Conservation (phyloP, 2,113 vertebrate genomes). For the Proterorhinus semilunaris region DNA sequence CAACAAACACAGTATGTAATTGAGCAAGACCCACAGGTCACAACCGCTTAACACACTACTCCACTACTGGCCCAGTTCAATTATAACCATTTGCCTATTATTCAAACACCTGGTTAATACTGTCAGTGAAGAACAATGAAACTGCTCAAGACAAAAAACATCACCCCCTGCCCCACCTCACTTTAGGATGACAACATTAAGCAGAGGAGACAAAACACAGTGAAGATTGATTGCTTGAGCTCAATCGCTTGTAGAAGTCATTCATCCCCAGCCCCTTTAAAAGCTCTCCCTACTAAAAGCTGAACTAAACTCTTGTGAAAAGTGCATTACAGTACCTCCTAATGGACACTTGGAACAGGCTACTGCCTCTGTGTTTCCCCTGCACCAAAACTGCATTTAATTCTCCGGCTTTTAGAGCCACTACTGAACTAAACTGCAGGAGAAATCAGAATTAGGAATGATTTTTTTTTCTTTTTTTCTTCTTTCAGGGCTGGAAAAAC, state of each 20-base stretch:
- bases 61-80: too few species aligned
- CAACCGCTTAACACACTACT: too few species aligned
- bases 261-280: slow-evolving; percentile 24
- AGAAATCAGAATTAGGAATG: background rate
- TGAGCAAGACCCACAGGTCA: too few species aligned
- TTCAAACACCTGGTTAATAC: too few species aligned
- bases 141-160: background rate
- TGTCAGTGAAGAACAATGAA: too few species aligned
- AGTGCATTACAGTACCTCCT: background rate
- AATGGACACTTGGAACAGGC: background rate
- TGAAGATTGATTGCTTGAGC: slow-evolving; percentile 15
- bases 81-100: too few species aligned
- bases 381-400: background rate
- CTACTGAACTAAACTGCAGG: background rate
- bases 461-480: too few species aligned
- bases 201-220: background rate
- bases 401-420: background rate
- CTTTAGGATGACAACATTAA: slow-evolving; percentile 34
- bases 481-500: too few species aligned
- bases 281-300: slow-evolving; percentile 4
- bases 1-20: too few species aligned
- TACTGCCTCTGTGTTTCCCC: background rate
- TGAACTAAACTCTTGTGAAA: slow-evolving; percentile 4
- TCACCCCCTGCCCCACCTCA: slow-evolving; percentile 38
- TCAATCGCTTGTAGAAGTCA: slow-evolving; percentile 4